Percentiles rank a stretch among this genome's conserved stretches.
phyloP scores from a whole-genome alignment of 1,140 invertebrate species.

The Panonychus citri region DNA sequence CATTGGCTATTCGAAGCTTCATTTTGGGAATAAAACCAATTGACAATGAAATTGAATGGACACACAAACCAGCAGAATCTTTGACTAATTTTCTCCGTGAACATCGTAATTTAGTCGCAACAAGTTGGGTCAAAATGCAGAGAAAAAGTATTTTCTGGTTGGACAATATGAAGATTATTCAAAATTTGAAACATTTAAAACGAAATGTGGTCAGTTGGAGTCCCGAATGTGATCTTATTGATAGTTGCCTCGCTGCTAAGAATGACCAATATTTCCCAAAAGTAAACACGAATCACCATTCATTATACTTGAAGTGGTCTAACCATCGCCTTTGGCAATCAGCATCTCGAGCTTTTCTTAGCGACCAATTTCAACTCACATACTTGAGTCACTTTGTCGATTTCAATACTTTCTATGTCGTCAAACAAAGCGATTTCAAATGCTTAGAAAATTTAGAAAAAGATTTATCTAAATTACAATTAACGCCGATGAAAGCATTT shows the following conservation, averaged over 20 bases:
- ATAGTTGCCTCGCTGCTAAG: not conserved
- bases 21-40: not conserved
- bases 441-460: no score
- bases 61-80: not conserved
- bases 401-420: no score
- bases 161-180: not conserved
- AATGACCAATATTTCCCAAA: not conserved
- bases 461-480: no score
- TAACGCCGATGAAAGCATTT: not conserved
- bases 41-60: constrained; percentile 1
- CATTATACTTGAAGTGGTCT: not conserved
- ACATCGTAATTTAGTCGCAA: no score
- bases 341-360: not conserved
- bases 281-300: not conserved
- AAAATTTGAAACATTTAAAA: not conserved
- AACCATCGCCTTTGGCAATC: not conserved
- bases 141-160: not conserved
- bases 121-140: not conserved
- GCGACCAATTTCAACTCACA: no score
- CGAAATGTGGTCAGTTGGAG: not conserved
- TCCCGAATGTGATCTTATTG: not conserved
- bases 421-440: no score
- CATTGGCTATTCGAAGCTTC: not conserved
- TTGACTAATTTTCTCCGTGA: not conserved
- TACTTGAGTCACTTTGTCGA: no score